Base-by-base conservation (phyloP, 2,113 vertebrate species). In the Austrofundulus limnaeus region DNA sequence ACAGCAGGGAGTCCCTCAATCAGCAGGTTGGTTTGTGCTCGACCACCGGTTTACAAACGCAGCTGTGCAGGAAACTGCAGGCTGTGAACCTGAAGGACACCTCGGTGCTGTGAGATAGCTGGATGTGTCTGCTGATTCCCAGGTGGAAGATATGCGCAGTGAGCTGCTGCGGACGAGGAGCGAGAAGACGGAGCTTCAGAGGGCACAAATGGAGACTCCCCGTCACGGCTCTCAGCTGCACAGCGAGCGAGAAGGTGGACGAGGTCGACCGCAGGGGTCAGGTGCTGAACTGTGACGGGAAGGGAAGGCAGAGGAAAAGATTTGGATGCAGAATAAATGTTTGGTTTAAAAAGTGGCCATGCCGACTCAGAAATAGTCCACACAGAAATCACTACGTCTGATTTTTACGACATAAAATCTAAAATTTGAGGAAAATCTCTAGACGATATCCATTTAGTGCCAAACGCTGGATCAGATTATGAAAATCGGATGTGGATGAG, bases 111-210 rank as follows among this genome's bases (percentile, higher is more conserved):
- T 52, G 53, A 61, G 53, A 61, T 39, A 66, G 46, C 23, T 13
- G n/a, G 5, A 51, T 52, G 49, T 48, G 10, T 75, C 28, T 55
- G 7, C 23, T 23, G 39, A 53, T 75, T 28, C 50, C 48, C 61
- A 98, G 96, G 89, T 98, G 77, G 94, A 96, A 65, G 93, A 93
- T 66, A 90, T 98, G 75, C 93, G 83, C 8, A 81, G 83, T 10
- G 94, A 95, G 20, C 92, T 97, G 58, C 49, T 89, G 64, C 94
- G 91, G 91, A 88, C 86, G 20, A 94, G 91, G 87, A 90, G 92
- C 0, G 90, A 94, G 51, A 91, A 89, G 37, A 75, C 61, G 11
- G 90, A 92, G 48, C 84, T 95, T 69, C 93, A 95, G 1, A 84
- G 79, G 1, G 83, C 91, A 25, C 88, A 85, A 13, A 80, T 71